Conservation (phyloP, 2,113 vertebrate genomes). For the Saccopteryx leptura region DNA sequence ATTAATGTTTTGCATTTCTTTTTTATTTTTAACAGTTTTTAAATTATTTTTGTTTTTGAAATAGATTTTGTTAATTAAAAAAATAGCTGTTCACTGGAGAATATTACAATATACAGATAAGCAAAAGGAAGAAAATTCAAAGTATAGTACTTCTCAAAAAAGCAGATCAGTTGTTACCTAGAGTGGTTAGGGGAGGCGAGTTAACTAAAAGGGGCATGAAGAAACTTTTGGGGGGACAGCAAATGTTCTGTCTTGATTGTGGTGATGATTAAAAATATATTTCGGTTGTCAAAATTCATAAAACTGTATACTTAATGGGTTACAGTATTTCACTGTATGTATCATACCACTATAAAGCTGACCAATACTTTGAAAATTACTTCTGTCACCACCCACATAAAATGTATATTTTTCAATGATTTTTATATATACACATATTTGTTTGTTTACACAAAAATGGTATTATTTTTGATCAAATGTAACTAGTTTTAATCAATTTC, state of each 20-base stretch:
- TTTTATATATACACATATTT: neutral
- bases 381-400: neutral
- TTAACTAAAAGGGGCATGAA: neutral
- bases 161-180: neutral
- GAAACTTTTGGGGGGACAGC: neutral
- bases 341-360: neutral
- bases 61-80: neutral
- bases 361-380: constrained; percentile 18
- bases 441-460: neutral
- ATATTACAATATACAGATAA: neutral
- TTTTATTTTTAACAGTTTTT: neutral
- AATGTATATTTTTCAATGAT: neutral
- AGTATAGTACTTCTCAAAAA: neutral
- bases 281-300: constrained; percentile 14
- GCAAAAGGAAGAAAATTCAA: constrained; percentile 32
- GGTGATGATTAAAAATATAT: neutral
- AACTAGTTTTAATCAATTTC: constrained; percentile 1
- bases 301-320: neutral
- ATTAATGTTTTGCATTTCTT: constrained; percentile 5
- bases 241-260: constrained; percentile 10
- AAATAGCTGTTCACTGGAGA: neutral
- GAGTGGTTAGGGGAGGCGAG: neutral
- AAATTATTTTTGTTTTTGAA: constrained; percentile 23
- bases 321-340: neutral
- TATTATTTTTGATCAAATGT: neutral